Percentiles rank a stretch among this genome's conserved stretches.
Evolutionary conservation across 2,797 vertebrate species (phyloP).

Genomic region (Amphiprion clarkii): DNA sequence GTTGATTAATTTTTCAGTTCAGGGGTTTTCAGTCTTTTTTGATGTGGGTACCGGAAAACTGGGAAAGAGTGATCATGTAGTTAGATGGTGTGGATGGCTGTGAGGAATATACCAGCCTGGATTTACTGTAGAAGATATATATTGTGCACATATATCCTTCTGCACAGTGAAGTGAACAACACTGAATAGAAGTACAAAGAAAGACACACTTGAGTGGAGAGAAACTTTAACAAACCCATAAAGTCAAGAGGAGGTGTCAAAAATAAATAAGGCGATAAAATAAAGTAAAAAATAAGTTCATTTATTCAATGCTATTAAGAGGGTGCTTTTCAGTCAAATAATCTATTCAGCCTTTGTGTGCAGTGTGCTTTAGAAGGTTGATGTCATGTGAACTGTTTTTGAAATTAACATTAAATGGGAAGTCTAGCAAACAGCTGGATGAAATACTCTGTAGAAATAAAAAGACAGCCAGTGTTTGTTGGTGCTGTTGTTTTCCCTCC

Average conservation of each 20-base stretch:
- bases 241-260: too few relatives aligned
- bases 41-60: not conserved
- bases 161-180: too few relatives aligned
- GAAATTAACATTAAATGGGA: not conserved
- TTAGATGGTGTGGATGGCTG: not conserved
- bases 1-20: not conserved
- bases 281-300: too few relatives aligned
- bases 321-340: not conserved
- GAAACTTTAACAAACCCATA: too few relatives aligned
- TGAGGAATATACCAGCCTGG: not conserved
- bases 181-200: too few relatives aligned
- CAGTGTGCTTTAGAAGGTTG: not conserved
- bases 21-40: not conserved
- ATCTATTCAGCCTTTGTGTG: not conserved
- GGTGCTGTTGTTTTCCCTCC: conserved; percentile 16
- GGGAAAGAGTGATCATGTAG: not conserved
- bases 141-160: too few relatives aligned
- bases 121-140: not conserved
- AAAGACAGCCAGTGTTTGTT: conserved; percentile 18
- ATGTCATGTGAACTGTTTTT: not conserved
- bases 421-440: conserved; percentile 10
- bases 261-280: too few relatives aligned
- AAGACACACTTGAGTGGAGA: too few relatives aligned
- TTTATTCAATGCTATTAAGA: too few relatives aligned
- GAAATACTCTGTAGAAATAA: not conserved